A percentile compares a stretch with the other conserved stretches of the same genome.
phyloP scores from a whole-genome alignment of 2,113 vertebrate genomes.

The Sinocyclocheilus anshuiensis region DNA sequence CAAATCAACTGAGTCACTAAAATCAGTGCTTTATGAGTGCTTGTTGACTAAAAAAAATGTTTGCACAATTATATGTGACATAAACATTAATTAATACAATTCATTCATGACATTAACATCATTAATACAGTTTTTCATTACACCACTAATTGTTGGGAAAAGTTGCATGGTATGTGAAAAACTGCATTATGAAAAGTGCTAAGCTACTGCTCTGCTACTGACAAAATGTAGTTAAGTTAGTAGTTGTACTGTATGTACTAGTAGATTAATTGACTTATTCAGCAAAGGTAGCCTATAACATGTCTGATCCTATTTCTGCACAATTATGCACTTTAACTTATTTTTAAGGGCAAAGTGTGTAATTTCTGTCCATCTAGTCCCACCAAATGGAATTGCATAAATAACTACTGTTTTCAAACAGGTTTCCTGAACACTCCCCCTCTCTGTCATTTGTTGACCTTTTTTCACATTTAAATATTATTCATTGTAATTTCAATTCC shows the following conservation, averaged over 20 bases:
- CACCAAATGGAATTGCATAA: background rate
- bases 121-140: background rate
- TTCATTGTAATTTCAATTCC: background rate
- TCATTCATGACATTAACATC: too few species aligned
- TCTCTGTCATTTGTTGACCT: background rate
- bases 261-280: background rate
- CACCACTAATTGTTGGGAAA: background rate
- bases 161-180: background rate
- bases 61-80: background rate
- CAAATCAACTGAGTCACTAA: background rate
- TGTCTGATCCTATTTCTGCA: background rate
- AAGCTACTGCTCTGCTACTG: background rate
- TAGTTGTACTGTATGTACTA: background rate
- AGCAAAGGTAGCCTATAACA: background rate
- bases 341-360: background rate
- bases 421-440: background rate
- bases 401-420: background rate
- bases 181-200: background rate
- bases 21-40: background rate
- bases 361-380: background rate
- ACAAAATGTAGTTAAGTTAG: background rate
- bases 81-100: too few species aligned
- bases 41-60: background rate
- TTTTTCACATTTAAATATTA: background rate
- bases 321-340: background rate